Evolutionary conservation across 2,113 vertebrate species (phyloP).

Genomic region (Limnothrissa miodon): DNA sequence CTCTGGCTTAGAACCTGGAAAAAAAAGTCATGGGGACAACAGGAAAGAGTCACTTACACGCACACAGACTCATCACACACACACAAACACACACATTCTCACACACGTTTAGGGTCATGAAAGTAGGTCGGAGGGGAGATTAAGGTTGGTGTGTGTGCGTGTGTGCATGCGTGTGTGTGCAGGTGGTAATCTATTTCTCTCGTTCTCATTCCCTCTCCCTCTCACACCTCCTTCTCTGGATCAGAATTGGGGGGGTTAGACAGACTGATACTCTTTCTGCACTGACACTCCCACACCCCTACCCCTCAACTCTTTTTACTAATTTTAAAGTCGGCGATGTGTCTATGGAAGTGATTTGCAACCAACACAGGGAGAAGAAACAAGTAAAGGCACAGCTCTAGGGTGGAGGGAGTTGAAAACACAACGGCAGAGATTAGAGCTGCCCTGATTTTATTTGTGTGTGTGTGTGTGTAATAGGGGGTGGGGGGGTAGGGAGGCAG

Average conservation of each 20-base stretch:
- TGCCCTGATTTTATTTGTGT: conserved; percentile 3
- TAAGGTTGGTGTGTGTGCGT: neutral
- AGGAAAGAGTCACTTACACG: neutral
- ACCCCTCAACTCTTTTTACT: neutral
- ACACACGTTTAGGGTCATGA: neutral
- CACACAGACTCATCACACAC: neutral
- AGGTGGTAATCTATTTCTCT: neutral
- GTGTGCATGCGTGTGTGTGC: conserved; percentile 4
- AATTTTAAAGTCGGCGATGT: neutral
- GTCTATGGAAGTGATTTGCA: neutral
- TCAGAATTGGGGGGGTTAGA: neutral
- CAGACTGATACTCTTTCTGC: neutral
- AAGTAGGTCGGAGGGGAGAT: conserved; percentile 11
- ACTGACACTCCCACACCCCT: neutral
- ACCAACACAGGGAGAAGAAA: neutral
- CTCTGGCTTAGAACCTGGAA: neutral
- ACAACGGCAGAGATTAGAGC: neutral
- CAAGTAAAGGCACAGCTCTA: neutral
- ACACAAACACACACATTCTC: neutral
- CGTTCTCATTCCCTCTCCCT: neutral
- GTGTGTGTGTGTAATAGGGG: neutral
- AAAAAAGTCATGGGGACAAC: neutral
- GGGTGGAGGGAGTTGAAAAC: neutral
- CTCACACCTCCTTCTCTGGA: neutral
- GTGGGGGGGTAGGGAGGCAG: neutral